phyloP scores from a whole-genome alignment of 2,113 vertebrate species.

The Lynx canadensis region DNA sequence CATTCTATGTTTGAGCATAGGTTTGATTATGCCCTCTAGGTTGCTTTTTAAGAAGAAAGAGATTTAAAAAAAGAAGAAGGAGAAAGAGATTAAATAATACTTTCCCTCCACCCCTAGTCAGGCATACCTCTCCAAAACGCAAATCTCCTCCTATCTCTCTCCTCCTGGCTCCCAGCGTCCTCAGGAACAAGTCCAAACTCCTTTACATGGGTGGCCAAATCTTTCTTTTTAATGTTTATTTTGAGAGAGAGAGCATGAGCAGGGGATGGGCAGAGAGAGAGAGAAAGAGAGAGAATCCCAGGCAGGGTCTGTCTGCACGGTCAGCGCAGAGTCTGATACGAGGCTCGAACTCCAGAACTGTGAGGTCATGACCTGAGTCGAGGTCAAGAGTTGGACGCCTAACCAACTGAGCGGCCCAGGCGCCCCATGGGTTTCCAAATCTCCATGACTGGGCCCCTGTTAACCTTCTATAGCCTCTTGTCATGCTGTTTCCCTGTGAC shows the following conservation, averaged over 20 bases:
- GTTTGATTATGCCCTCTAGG: constrained; percentile 32
- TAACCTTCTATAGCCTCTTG: not conserved
- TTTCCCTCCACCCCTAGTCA: not conserved
- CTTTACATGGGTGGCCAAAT: not conserved
- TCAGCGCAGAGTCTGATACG: too few species aligned
- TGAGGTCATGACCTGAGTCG: too few species aligned
- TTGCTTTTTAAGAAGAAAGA: constrained; percentile 57
- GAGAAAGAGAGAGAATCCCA: too few species aligned
- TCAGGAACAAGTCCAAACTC: not conserved
- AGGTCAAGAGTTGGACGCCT: too few species aligned
- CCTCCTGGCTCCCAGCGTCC: not conserved
- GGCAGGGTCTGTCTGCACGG: too few species aligned
- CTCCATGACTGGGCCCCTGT: not conserved
- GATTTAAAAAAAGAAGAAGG: not conserved
- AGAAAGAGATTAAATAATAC: constrained; percentile 3
- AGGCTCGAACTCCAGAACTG: too few species aligned
- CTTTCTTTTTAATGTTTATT: not conserved
- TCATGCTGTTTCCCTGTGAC: not conserved
- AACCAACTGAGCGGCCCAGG: too few species aligned
- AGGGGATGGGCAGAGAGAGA: too few species aligned
- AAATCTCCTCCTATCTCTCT: not conserved
- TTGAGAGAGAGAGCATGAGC: too few species aligned
- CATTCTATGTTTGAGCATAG: not conserved
- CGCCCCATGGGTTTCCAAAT: not conserved
- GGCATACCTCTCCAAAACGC: constrained; percentile 22